phyloP scores from a whole-genome alignment of 2,888 invertebrate species.

The Steinernema hermaphroditum region DNA sequence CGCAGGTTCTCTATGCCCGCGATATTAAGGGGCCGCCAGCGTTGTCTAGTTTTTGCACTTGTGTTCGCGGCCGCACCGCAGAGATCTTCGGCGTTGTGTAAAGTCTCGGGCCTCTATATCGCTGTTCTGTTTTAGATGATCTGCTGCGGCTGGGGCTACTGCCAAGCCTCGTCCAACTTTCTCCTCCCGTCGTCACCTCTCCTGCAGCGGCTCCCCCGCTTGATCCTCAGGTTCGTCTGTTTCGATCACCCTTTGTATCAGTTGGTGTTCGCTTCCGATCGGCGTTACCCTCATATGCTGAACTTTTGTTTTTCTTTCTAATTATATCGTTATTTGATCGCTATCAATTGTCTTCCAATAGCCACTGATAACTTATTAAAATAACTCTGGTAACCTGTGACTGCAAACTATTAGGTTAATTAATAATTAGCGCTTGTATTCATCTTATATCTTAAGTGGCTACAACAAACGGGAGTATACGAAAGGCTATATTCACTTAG shows the following conservation, averaged over 20 bases:
- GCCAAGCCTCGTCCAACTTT: constrained; percentile 31
- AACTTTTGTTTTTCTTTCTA: constrained; percentile 1
- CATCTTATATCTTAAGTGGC: too few species aligned
- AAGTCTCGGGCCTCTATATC: constrained; percentile 29
- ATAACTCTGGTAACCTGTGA: too few species aligned
- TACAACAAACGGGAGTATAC: too few species aligned
- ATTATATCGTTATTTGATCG: not conserved
- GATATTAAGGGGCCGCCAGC: constrained; percentile 28
- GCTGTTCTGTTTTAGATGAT: constrained; percentile 31
- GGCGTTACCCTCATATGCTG: not conserved
- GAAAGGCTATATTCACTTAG: too few species aligned
- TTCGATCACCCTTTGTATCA: constrained; percentile 14
- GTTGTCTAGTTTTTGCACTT: constrained; percentile 31
- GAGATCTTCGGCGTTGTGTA: constrained; percentile 14
- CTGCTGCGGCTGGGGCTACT: constrained; percentile 31
- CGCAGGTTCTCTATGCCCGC: not conserved
- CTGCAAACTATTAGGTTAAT: too few species aligned
- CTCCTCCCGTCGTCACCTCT: constrained; percentile 27
- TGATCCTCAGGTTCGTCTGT: constrained; percentile 24
- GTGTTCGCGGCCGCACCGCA: constrained; percentile 28
- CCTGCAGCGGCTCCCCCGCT: not conserved
- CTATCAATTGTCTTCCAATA: not conserved
- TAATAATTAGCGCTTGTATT: too few species aligned
- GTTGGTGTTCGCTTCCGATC: constrained; percentile 3
- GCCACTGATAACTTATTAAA: too few species aligned